These are phyloP conservation scores for Emmelina monodactyla DNA, from an alignment of 2,888 invertebrate genomes.

Conservation along the genomic window DNA sequence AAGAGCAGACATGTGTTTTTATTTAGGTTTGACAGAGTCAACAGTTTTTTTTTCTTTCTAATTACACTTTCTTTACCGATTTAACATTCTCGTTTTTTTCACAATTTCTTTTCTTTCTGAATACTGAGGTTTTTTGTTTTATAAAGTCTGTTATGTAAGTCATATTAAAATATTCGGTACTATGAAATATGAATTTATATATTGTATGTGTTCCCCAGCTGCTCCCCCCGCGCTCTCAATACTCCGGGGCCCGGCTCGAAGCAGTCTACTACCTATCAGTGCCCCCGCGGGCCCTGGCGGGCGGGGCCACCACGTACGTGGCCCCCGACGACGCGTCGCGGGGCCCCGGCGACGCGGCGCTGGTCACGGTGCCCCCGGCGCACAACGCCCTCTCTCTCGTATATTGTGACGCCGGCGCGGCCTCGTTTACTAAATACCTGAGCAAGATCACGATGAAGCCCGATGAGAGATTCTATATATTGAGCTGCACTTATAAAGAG, in stretches of 20 bases:
- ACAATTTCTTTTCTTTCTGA: too few species aligned
- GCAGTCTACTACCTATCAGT: constrained; percentile 36
- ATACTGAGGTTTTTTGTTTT: too few species aligned
- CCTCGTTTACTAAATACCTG: constrained; percentile 53
- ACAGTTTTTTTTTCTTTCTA: too few species aligned
- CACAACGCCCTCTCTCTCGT: constrained; percentile 75
- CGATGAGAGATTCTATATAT: constrained; percentile 34
- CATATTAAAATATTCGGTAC: too few species aligned
- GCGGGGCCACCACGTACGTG: constrained; percentile 35
- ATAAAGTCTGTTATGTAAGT: too few species aligned
- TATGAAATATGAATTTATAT: too few species aligned
- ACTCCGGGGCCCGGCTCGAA: constrained; percentile 32
- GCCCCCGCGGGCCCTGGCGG: constrained; percentile 24
- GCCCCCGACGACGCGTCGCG: constrained; percentile 39
- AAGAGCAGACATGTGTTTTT: too few species aligned
- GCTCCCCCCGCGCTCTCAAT: constrained; percentile 43
- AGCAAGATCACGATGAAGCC: constrained; percentile 30
- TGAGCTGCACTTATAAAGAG: constrained; percentile 42
- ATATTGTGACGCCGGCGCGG: constrained; percentile 59
- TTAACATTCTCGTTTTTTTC: background rate
- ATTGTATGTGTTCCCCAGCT: constrained; percentile 26
- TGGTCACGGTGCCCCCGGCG: constrained; percentile 69
- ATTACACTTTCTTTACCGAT: too few species aligned
- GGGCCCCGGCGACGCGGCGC: constrained; percentile 27
- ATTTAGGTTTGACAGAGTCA: too few species aligned